A percentile compares a stretch with the other conserved stretches of the same genome.
These are phyloP conservation scores for Chondrosia reniformis DNA, from an alignment of 37 sponge, comb jelly and placozoan species.

Conservation along the genomic window DNA sequence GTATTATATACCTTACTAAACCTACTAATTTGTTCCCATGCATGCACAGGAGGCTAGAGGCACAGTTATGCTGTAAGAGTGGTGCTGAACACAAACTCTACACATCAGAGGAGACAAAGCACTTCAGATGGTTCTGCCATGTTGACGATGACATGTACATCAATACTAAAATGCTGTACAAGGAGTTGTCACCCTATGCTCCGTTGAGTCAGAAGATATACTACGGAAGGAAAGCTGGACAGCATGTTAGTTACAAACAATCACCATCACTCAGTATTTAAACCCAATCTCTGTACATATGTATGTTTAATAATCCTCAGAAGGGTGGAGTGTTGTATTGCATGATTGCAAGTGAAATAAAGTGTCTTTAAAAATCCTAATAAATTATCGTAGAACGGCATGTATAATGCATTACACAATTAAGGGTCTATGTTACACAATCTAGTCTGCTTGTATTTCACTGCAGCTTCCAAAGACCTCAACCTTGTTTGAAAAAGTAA, in stretches of 20 bases:
- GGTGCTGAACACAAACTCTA: neutral
- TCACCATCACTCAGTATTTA: too few species aligned
- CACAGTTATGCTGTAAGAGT: neutral
- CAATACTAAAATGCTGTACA: neutral
- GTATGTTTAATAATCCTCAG: too few species aligned
- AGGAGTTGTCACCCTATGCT: neutral
- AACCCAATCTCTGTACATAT: too few species aligned
- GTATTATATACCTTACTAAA: neutral
- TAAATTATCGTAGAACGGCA: too few species aligned
- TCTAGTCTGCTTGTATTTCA: too few species aligned
- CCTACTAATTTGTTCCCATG: neutral
- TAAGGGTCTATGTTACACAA: too few species aligned
- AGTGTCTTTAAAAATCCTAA: too few species aligned
- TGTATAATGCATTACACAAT: too few species aligned
- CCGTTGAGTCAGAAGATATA: neutral
- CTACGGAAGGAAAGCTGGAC: conserved; percentile 3
- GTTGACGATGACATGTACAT: conserved; percentile 5
- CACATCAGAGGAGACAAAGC: neutral
- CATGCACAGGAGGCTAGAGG: neutral
- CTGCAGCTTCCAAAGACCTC: too few species aligned
- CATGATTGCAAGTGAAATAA: too few species aligned
- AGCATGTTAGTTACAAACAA: neutral
- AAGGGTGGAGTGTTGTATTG: too few species aligned
- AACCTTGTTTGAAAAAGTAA: too few species aligned
- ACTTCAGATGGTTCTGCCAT: conserved; percentile 2